Evolutionary conservation across 2,888 invertebrate genomes (phyloP), one percentile per base, ranked within the genome.

Genomic region (Seira musarum): DNA sequence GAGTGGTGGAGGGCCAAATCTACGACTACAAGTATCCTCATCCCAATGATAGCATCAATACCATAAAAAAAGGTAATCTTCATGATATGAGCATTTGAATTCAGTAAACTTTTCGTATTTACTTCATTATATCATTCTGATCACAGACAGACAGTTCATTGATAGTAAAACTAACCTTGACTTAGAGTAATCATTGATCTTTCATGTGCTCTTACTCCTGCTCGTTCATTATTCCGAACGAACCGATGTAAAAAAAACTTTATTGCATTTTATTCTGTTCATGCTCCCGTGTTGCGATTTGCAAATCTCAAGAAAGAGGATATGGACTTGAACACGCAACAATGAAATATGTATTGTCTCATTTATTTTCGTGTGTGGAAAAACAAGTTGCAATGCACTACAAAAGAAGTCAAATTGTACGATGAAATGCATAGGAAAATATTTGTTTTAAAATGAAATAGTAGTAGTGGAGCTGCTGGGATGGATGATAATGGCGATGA

Each of bases 81-180:
- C 53, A 8, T 30, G 30, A 30, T 30, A 30, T 30, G 2, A 30
- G 2, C 8, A 30, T 30, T n/a, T n/a, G n/a, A n/a, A n/a, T n/a
- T n/a, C n/a, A n/a, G n/a, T n/a, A n/a, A 30, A 30, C 8, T 30
- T 2, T 8, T 30, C 8, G 30, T 5, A 8, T 30, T 30, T 30
- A 8, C 30, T 30, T 30, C 30, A 30, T 30, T 30, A 30, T 8
- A 30, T 30, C 30, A 30, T 30, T 30, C 30, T 5, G 30, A 2
- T 30, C 30, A 30, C 8, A n/a, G n/a, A 5, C 30, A 30, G 30
- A 30, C 17, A 53, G 53, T 53, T 53, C 53, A 53, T 53, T 53
- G 53, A 53, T 53, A 53, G 53, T 53, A 53, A 53, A 53, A 53
- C 53, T 53, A 53, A 53, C 53, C 53, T 53, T 53, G 53, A 53